Percentiles rank a stretch among this genome's conserved stretches.
phyloP scores from a whole-genome alignment of 2,888 invertebrate species.

The Drosophila dives region DNA sequence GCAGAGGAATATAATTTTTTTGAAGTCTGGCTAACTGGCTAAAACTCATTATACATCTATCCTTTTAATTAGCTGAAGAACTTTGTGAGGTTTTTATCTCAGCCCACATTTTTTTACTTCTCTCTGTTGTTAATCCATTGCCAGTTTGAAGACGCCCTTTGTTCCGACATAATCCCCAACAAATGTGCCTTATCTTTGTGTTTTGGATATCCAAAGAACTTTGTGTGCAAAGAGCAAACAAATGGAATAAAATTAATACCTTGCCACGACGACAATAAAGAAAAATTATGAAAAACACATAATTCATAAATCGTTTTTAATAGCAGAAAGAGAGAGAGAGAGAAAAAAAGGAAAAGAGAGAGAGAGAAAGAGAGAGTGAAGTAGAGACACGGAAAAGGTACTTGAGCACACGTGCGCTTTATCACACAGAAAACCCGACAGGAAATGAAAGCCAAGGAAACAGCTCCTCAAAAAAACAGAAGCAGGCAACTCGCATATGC shows the following conservation, averaged over 20 bases:
- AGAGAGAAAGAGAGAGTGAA: neutral
- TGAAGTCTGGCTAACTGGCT: neutral
- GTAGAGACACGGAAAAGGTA: constrained; percentile 14
- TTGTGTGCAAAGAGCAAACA: constrained; percentile 24
- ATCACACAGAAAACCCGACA: constrained; percentile 41
- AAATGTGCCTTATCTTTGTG: constrained; percentile 72
- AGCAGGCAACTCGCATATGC: constrained; percentile 21
- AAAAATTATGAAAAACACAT: constrained; percentile 66
- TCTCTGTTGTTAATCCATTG: constrained; percentile 12
- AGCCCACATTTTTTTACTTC: neutral
- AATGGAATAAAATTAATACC: constrained; percentile 52
- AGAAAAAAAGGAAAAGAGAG: neutral
- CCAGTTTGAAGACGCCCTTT: constrained; percentile 27
- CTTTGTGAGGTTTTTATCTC: constrained; percentile 13
- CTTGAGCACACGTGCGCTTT: constrained; percentile 65
- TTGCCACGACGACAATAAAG: constrained; percentile 37
- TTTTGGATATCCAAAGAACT: constrained; percentile 49
- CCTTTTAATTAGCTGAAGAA: neutral
- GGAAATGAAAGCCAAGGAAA: constrained; percentile 41
- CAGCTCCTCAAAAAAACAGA: constrained; percentile 27
- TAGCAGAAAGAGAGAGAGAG: constrained; percentile 43
- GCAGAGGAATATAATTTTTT: neutral
- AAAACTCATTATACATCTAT: neutral
- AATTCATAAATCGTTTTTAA: constrained; percentile 81
- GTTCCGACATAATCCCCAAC: constrained; percentile 56